A percentile compares a stretch with the other conserved stretches of the same genome.
Conservation (phyloP, 1,140 invertebrate genomes). For the Saccostrea echinata region DNA sequence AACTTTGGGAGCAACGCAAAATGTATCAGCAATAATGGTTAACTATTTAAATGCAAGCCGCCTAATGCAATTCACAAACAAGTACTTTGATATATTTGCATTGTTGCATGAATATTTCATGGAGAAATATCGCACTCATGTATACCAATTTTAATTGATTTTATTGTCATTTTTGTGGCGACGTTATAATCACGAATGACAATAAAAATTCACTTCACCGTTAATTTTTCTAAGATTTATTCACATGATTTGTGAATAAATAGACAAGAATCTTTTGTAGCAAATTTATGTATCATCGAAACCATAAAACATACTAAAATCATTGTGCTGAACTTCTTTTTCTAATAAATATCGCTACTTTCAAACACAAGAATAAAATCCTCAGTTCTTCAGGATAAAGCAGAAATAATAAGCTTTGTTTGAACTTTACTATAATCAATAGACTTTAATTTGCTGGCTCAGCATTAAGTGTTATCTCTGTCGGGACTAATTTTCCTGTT, state of each 20-base stretch:
- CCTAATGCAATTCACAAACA: neutral
- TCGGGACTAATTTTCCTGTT: neutral
- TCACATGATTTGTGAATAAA: too few species aligned
- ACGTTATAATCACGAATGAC: too few species aligned
- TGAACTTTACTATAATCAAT: neutral
- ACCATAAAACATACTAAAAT: too few species aligned
- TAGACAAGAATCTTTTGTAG: too few species aligned
- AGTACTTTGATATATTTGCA: neutral
- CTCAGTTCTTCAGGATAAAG: neutral
- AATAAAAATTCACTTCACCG: neutral
- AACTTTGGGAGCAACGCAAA: too few species aligned
- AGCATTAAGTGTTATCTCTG: neutral
- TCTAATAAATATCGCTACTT: too few species aligned
- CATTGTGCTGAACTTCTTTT: too few species aligned
- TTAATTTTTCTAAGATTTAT: too few species aligned
- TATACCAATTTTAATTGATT: neutral
- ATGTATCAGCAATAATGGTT: too few species aligned
- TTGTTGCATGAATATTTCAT: neutral
- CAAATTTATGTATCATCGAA: too few species aligned
- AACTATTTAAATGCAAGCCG: too few species aligned
- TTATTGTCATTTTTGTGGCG: neutral
- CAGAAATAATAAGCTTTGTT: neutral
- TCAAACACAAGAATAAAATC: neutral
- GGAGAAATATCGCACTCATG: neutral
- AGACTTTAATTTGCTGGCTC: neutral